A percentile compares a stretch with the other conserved stretches of the same genome.
Conservation (phyloP, 2,797 vertebrate genomes). For the Peromyscus eremicus region DNA sequence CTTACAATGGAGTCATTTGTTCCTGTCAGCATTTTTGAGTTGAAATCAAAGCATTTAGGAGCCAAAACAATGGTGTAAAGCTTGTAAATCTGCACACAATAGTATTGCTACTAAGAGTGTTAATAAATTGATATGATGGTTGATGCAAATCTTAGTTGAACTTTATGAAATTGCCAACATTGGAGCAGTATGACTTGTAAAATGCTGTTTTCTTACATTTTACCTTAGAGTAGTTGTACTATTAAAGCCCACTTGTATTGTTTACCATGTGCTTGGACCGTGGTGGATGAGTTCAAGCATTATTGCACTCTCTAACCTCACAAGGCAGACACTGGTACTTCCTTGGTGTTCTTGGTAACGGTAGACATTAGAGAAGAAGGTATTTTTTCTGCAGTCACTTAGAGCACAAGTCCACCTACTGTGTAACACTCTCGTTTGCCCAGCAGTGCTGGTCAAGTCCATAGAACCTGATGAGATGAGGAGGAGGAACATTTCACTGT, state of each 20-base stretch:
- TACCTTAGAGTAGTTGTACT: not conserved
- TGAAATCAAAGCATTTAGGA: conserved; percentile 40
- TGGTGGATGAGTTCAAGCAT: not conserved
- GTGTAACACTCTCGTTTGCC: not conserved
- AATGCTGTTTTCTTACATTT: not conserved
- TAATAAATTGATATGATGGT: conserved; percentile 6
- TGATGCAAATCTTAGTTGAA: not conserved
- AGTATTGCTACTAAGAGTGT: not conserved
- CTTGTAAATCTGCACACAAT: conserved; percentile 1
- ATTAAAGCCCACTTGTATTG: not conserved
- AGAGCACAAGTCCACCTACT: not conserved
- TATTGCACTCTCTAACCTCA: not conserved
- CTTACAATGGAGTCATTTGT: not conserved
- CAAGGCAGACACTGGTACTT: not conserved
- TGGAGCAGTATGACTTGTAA: not conserved
- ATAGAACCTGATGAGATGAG: not conserved
- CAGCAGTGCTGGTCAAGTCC: not conserved
- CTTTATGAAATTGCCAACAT: not conserved
- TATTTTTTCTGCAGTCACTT: not conserved
- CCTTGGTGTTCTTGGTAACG: not conserved
- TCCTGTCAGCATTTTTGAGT: not conserved
- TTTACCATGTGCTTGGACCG: not conserved
- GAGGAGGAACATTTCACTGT: not conserved
- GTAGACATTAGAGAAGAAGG: not conserved
- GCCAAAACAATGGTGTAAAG: not conserved